Conservation (phyloP, 2,888 invertebrate genomes). For the Drosophila percnosoma region DNA sequence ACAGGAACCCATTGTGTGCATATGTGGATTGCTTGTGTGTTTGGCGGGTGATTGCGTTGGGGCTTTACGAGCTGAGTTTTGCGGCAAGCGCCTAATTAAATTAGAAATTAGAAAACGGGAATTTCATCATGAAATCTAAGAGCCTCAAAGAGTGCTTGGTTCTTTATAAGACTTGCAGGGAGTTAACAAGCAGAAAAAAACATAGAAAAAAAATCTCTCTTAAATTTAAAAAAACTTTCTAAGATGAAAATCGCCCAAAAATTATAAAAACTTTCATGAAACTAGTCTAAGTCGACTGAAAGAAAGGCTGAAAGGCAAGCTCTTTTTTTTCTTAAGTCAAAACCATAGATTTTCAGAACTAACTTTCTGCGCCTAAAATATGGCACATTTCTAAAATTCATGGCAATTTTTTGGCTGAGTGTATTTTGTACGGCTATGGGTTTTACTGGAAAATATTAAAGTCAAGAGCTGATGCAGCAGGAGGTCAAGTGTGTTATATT, state of each 20-base stretch:
- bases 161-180: neutral
- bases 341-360: neutral
- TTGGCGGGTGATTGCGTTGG: constrained; percentile 58
- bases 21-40: constrained; percentile 19
- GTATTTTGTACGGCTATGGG: neutral
- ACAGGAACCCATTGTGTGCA: constrained; percentile 36
- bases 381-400: neutral
- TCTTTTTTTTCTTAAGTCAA: no score
- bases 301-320: no score
- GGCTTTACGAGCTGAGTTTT: constrained; percentile 41
- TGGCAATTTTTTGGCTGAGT: neutral
- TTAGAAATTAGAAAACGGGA: constrained; percentile 73
- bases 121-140: constrained; percentile 53
- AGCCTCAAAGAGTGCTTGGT: neutral
- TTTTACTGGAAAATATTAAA: constrained; percentile 1
- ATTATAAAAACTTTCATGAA: neutral
- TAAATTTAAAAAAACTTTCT: neutral
- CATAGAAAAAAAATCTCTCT: neutral
- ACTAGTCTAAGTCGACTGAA: neutral
- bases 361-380: neutral
- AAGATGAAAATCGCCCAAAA: neutral
- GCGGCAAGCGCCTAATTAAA: constrained; percentile 73
- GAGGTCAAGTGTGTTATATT: constrained; percentile 39
- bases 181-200: neutral
- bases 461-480: constrained; percentile 25